Evolutionary conservation across 2,113 vertebrate genomes (phyloP).

Genomic region (Petrocephalus microphthalmus): DNA sequence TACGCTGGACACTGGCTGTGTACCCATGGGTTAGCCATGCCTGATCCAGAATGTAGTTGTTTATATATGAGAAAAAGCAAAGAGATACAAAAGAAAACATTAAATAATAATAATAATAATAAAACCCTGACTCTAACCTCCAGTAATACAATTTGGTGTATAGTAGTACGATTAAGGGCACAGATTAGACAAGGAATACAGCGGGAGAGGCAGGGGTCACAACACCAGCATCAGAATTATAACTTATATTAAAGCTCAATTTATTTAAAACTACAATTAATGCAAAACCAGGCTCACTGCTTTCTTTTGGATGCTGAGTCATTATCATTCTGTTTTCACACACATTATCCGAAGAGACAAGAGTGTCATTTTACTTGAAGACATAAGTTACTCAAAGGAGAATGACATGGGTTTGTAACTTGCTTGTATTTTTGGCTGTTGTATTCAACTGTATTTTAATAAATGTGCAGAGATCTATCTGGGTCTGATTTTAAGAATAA

Average conservation of each 20-base stretch:
- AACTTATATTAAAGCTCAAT: background rate
- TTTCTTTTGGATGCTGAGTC: background rate
- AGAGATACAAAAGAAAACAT: conserved; percentile 40
- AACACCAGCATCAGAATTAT: background rate
- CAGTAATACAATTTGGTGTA: conserved; percentile 41
- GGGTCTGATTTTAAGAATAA: conserved; percentile 53
- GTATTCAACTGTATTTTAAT: background rate
- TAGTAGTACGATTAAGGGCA: conserved; percentile 66
- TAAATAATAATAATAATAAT: background rate
- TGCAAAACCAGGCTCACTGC: background rate
- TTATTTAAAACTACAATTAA: background rate
- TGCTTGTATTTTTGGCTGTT: background rate
- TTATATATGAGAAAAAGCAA: conserved; percentile 17
- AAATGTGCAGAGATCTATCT: conserved; percentile 52
- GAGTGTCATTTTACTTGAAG: background rate
- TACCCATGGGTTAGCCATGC: background rate
- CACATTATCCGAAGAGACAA: background rate
- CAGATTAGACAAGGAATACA: conserved; percentile 57
- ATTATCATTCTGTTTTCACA: background rate
- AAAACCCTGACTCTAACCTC: background rate
- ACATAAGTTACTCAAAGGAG: background rate
- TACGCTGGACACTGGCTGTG: background rate
- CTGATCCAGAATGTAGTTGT: background rate
- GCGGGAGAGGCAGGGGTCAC: background rate
- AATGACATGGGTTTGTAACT: background rate